Conservation (phyloP, 2,113 vertebrate species). For the Proterorhinus semilunaris region DNA sequence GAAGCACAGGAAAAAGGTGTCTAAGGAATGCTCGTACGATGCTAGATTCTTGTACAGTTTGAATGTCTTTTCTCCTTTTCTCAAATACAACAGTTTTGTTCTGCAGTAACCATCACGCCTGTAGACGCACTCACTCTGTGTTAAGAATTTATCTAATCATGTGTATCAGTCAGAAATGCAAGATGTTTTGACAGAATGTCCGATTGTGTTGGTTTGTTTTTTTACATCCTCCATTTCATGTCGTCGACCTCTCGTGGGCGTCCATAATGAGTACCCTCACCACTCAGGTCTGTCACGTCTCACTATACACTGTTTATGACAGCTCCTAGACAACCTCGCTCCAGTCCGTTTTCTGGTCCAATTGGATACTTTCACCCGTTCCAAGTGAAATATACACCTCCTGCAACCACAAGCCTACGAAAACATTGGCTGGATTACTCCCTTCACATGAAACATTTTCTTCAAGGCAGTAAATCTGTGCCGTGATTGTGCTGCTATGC, state of each 20-base stretch:
- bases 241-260: conserved; percentile 16
- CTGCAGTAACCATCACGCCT: background rate
- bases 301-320: conserved; percentile 53
- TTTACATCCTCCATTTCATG: conserved; percentile 31
- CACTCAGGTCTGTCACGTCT: conserved; percentile 40
- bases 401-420: conserved; percentile 38
- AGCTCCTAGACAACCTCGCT: conserved; percentile 44
- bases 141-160: conserved; percentile 27
- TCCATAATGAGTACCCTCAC: conserved; percentile 24
- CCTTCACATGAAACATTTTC: conserved; percentile 26
- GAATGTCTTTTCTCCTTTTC: background rate
- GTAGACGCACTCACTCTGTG: background rate
- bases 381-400: conserved; percentile 50
- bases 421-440: conserved; percentile 26
- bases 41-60: background rate
- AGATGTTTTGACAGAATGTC: conserved; percentile 31
- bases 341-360: conserved; percentile 43
- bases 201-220: conserved; percentile 54
- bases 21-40: background rate
- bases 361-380: conserved; percentile 30
- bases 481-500: conserved; percentile 41
- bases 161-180: conserved; percentile 44
- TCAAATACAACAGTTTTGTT: background rate
- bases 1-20: too few species aligned
- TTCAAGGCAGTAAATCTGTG: conserved; percentile 32